Evolutionary conservation across 2,113 vertebrate genomes (phyloP).

Genomic region (Ginglymostoma cirratum): DNA sequence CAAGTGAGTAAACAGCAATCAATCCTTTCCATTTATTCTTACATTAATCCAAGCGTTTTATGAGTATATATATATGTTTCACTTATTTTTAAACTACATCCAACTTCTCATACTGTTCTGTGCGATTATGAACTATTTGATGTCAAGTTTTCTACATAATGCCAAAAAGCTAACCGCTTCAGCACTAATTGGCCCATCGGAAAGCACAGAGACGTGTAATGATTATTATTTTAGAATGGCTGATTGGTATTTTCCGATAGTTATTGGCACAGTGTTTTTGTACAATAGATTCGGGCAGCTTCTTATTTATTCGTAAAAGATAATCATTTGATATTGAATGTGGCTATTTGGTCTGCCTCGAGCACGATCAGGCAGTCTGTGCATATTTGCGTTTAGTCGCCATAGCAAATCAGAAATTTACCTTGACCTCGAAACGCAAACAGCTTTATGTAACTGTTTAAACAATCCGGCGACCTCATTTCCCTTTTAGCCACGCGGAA

Average conservation of each 20-base stretch:
- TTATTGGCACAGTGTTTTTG: neutral
- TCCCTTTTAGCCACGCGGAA: neutral
- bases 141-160: neutral
- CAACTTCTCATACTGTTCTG: neutral
- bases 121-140: neutral
- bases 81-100: neutral
- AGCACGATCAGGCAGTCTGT: neutral
- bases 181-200: too few species aligned
- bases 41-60: neutral
- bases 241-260: neutral
- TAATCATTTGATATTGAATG: neutral
- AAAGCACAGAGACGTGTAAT: neutral
- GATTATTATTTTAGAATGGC: neutral
- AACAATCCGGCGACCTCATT: neutral
- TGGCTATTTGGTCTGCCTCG: neutral
- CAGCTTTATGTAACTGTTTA: neutral
- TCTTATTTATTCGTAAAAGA: neutral
- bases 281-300: neutral
- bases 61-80: neutral
- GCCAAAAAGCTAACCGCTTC: neutral
- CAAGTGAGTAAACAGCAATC: too few species aligned
- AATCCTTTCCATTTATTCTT: neutral
- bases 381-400: constrained; percentile 28
- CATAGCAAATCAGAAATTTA: constrained; percentile 23
- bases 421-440: neutral